Percentiles rank a stretch among this genome's conserved stretches.
Conservation (phyloP, 2,888 invertebrate genomes). For the Brenthis daphne region DNA sequence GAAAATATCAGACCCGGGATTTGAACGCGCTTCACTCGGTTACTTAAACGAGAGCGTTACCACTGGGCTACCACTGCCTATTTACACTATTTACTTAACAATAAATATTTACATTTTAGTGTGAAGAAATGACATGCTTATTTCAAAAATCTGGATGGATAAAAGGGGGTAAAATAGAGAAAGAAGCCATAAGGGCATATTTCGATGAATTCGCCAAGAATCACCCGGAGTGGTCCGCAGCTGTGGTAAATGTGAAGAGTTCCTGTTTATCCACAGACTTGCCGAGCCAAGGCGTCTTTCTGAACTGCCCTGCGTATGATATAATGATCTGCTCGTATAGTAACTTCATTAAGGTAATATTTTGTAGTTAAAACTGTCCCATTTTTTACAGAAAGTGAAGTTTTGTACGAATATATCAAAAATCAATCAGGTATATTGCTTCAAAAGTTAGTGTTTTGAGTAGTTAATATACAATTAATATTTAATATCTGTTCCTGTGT, state of each 20-base stretch:
- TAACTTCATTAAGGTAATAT: constrained; percentile 57
- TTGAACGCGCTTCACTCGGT: too few species aligned
- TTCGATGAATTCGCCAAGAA: constrained; percentile 54
- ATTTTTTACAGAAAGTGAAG: not conserved
- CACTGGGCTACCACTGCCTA: too few species aligned
- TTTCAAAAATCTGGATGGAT: constrained; percentile 59
- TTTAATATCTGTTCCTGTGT: too few species aligned
- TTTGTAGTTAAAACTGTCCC: not conserved
- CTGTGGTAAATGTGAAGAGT: constrained; percentile 51
- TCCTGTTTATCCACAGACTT: constrained; percentile 52
- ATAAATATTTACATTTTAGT: constrained; percentile 49
- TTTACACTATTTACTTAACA: too few species aligned
- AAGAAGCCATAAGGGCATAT: constrained; percentile 47
- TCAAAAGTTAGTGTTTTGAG: too few species aligned
- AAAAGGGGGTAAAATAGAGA: constrained; percentile 50
- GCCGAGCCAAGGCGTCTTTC: constrained; percentile 53
- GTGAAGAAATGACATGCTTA: constrained; percentile 56
- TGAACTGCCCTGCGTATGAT: constrained; percentile 64
- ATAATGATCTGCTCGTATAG: constrained; percentile 53
- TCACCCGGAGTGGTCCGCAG: constrained; percentile 55
- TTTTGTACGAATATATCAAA: not conserved
- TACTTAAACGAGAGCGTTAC: too few species aligned
- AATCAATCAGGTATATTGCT: too few species aligned
- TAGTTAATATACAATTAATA: too few species aligned
- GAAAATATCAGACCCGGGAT: too few species aligned